Percentiles rank a stretch among this genome's conserved stretches.
phyloP scores from a whole-genome alignment of 2,113 vertebrate genomes.

The Larimichthys crocea region DNA sequence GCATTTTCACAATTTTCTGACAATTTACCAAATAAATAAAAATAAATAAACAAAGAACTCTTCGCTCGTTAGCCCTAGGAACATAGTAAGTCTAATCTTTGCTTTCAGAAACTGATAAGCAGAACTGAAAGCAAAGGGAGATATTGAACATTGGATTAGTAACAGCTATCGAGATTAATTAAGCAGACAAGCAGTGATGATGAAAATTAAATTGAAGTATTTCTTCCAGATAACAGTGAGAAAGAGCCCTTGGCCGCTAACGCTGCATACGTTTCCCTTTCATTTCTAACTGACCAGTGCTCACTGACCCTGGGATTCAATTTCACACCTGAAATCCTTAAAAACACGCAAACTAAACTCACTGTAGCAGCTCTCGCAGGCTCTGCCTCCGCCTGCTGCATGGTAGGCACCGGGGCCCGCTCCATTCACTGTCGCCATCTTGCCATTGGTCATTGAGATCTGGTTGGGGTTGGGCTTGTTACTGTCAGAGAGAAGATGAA shows the following conservation, averaged over 20 bases:
- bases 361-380: conserved; percentile 98
- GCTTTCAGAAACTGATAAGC: background rate
- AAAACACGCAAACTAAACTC: conserved; percentile 72
- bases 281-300: conserved; percentile 9
- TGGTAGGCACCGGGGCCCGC: conserved; percentile 89
- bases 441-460: conserved; percentile 93
- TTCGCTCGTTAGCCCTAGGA: background rate
- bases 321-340: conserved; percentile 11
- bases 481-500: conserved; percentile 77
- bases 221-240: background rate
- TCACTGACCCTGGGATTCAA: conserved; percentile 13
- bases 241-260: background rate
- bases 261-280: background rate
- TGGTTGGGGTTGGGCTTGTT: conserved; percentile 99
- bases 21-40: too few relatives aligned
- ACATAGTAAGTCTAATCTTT: background rate
- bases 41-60: too few relatives aligned
- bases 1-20: background rate
- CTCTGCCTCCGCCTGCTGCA: conserved; percentile 87
- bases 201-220: background rate
- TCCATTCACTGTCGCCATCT: conserved; percentile 93
- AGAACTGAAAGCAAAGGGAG: background rate
- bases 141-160: conserved; percentile 7
- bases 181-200: background rate
- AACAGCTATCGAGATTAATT: conserved; percentile 3